A percentile compares a stretch with the other conserved stretches of the same genome.
These are phyloP conservation scores for Sigmodon hispidus DNA, from an alignment of 2,113 vertebrate species.

Conservation along the genomic window DNA sequence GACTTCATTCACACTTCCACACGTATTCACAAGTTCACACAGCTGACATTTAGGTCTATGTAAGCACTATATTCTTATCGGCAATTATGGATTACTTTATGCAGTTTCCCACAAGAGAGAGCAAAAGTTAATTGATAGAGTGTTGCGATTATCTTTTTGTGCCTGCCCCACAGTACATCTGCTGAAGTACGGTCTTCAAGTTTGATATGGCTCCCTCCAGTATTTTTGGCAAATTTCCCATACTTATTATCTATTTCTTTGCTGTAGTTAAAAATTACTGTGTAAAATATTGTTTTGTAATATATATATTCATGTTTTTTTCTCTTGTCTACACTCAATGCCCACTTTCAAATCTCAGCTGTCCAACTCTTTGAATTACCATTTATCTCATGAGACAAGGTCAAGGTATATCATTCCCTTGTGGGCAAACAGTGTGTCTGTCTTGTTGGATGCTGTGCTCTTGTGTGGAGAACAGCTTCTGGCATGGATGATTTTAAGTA, in stretches of 20 bases:
- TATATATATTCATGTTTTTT: background rate
- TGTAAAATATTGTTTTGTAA: background rate
- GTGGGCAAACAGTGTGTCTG: background rate
- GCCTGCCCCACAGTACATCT: background rate
- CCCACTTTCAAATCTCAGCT: background rate
- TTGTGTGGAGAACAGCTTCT: background rate
- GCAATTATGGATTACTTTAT: background rate
- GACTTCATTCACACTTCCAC: background rate
- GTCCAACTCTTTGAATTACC: background rate
- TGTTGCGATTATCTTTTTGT: background rate
- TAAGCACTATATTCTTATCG: background rate
- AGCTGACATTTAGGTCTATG: background rate
- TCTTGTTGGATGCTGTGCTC: background rate
- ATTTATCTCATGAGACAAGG: background rate
- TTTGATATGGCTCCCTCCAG: background rate
- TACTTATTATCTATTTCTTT: background rate
- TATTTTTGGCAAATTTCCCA: background rate
- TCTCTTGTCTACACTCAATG: background rate
- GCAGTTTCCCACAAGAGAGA: background rate
- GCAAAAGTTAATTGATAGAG: background rate
- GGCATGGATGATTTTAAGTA: background rate
- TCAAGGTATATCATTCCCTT: background rate
- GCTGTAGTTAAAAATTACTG: background rate
- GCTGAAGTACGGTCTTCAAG: background rate
- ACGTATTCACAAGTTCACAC: background rate